phyloP scores from a whole-genome alignment of 2,888 invertebrate genomes.

The Sphinx pinastri region DNA sequence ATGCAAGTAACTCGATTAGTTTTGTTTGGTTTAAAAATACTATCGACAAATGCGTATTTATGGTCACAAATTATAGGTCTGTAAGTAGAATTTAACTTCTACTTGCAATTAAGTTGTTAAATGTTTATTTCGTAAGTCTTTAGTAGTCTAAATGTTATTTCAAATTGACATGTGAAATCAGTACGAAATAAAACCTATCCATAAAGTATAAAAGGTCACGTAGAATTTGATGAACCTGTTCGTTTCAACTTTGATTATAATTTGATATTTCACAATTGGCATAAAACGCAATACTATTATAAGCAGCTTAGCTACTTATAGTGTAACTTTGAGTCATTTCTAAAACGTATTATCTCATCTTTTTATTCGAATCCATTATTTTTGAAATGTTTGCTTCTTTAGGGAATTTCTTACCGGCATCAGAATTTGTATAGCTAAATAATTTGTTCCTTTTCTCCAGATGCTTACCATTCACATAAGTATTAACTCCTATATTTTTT shows the following conservation, averaged over 20 bases:
- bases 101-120: slow-evolving; percentile 17
- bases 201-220: neutral
- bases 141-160: slow-evolving; percentile 10
- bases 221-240: neutral
- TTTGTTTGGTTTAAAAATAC: slow-evolving; percentile 11
- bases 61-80: slow-evolving; percentile 11
- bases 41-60: slow-evolving; percentile 5
- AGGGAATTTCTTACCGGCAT: too few species aligned
- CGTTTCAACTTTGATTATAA: too few species aligned
- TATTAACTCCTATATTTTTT: too few species aligned
- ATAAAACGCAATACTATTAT: neutral
- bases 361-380: too few species aligned
- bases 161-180: slow-evolving; percentile 13
- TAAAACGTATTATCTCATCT: too few species aligned
- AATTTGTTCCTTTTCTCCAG: too few species aligned
- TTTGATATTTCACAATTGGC: neutral
- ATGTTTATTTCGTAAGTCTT: slow-evolving; percentile 1
- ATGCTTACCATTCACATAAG: too few species aligned
- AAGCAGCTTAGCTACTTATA: too few species aligned
- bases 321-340: too few species aligned
- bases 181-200: neutral
- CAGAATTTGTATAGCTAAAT: too few species aligned
- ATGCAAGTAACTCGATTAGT: slow-evolving; percentile 6
- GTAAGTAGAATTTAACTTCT: neutral
- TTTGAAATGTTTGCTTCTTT: too few species aligned